Base-by-base conservation (phyloP, 1,140 invertebrate genomes). In the Saxidomus purpurata region DNA sequence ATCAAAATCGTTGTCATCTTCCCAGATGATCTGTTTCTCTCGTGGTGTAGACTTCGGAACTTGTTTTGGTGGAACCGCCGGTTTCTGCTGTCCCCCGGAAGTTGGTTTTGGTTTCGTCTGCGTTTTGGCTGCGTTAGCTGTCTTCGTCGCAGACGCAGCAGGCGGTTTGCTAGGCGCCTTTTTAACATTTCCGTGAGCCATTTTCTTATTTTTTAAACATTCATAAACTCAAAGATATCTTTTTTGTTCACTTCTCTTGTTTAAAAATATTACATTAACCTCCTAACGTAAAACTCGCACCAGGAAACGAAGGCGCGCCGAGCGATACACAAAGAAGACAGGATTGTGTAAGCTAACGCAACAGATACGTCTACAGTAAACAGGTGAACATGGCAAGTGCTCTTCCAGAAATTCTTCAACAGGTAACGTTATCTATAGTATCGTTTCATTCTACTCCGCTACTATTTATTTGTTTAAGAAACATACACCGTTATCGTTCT, bases 1-100 rank as follows among this genome's bases (percentile, higher is more conserved):
- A 47, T 89, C 87, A 31, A 89, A 47, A 43, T 89, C 87, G 67
- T 89, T 71, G 71, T 89, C 87, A 52, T 83, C 87, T 40, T 81
- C 80, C 87, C 87, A 89, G 22, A 89, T 82, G 19, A 84, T 81
- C 19, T 61, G 40, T 36, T 83, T 89, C 34, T 84, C 55, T 19
- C 71, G n/a, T 0, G 40, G 25, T 4, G 34, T 8, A 11, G 40
- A 28, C 31, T 31, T 49, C 8, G 59, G 47, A 17, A 38, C 28
- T 9, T 61, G n/a, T 15, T 11, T 36, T n/a, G 76, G 76, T 19
- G 76, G 40, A 6, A 71, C 34, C 9, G 31, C 36, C 22, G 61
- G 9, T 28, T 49, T 77, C 19, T 69, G 36, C 67, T 76, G 47
- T 2, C 19, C 19, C 3, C 38, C 55, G 2, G 40, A 34, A 13